Conservation (phyloP, 2,888 invertebrate species). For the Loripinus fragilis region DNA sequence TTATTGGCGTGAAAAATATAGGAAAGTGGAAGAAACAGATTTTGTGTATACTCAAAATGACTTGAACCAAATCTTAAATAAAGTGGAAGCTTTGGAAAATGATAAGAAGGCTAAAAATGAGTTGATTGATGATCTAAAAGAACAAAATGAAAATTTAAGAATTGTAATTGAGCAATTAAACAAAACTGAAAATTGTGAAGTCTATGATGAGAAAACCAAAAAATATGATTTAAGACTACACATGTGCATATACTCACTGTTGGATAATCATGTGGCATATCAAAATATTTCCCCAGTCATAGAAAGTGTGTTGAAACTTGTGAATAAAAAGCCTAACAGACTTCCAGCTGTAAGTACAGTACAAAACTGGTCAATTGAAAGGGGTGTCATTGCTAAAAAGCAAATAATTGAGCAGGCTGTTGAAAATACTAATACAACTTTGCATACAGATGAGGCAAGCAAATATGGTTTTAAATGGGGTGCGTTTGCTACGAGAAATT, state of each 20-base stretch:
- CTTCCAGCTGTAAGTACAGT: conserved; percentile 35
- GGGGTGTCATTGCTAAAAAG: conserved; percentile 33
- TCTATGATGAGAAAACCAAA: too few relatives aligned
- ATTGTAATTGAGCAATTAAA: too few relatives aligned
- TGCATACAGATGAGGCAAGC: conserved; percentile 44
- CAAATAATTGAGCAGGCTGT: conserved; percentile 31
- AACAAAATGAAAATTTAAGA: too few relatives aligned
- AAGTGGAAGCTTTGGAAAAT: too few relatives aligned
- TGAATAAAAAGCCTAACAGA: conserved; percentile 23
- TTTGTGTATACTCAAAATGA: too few relatives aligned
- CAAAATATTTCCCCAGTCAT: conserved; percentile 25
- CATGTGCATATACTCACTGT: conserved; percentile 33
- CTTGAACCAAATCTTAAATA: too few relatives aligned
- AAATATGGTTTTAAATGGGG: conserved; percentile 42
- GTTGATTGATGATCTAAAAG: too few relatives aligned
- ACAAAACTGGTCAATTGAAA: conserved; percentile 36
- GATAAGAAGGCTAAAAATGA: too few relatives aligned
- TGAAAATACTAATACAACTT: conserved; percentile 15
- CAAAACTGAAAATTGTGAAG: too few relatives aligned
- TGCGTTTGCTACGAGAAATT: conserved; percentile 34
- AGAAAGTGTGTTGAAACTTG: conserved; percentile 29
- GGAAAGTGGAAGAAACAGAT: too few relatives aligned
- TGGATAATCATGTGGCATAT: conserved; percentile 26
- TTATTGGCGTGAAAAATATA: too few relatives aligned
- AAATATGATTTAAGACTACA: too few relatives aligned